These are phyloP conservation scores for human (Homo sapiens) DNA, from an alignment of 2,113 vertebrate genomes.

Conservation along the genomic window GRCh38 chr11:132960001-132960500, in stretches of 20 bases:
- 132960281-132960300: not conserved
- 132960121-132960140: not conserved
- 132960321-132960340: not conserved
- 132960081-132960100: not conserved
- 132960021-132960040: not conserved
- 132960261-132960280: not conserved
- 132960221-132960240: not conserved
- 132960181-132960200: not conserved
- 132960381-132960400: conserved; percentile 54
- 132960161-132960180: not conserved
- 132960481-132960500: not conserved
- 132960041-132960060: not conserved
- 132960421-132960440: not conserved
- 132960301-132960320: not conserved
- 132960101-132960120: not conserved
- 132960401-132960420: not conserved
- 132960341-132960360: not conserved
- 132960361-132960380: not conserved
- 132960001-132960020: not conserved
- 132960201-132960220: not conserved
- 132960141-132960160: not conserved
- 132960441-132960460: not conserved
- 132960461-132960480: not conserved
- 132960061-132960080: not conserved
- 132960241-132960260: not conserved